A percentile compares a stretch with the other conserved stretches of the same genome.
These are phyloP conservation scores for Pampus argenteus DNA, from an alignment of 2,797 vertebrate species.

Conservation along the genomic window DNA sequence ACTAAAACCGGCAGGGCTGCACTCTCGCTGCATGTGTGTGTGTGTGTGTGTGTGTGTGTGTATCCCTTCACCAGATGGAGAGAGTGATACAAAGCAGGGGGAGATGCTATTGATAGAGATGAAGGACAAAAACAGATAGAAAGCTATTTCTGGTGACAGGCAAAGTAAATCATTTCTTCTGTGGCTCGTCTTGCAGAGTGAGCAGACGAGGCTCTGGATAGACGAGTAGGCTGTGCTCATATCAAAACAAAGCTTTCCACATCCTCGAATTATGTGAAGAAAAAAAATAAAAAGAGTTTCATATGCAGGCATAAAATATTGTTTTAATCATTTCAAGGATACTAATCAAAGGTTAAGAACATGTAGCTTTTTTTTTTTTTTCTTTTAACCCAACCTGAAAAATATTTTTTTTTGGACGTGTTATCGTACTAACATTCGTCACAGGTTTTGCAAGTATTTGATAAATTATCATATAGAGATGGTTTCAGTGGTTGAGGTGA, in stretches of 20 bases:
- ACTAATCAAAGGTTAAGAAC: too few relatives aligned
- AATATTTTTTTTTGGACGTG: too few relatives aligned
- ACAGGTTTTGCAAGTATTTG: too few relatives aligned
- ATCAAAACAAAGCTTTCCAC: conserved; percentile 26
- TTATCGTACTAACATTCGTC: too few relatives aligned
- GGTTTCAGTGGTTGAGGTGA: too few relatives aligned
- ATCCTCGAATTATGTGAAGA: conserved; percentile 34
- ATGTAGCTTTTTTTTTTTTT: too few relatives aligned
- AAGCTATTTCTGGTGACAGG: conserved; percentile 47
- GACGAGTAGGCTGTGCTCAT: conserved; percentile 16
- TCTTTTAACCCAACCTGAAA: too few relatives aligned
- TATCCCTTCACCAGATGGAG: conserved; percentile 1
- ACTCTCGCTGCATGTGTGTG: conserved; percentile 26
- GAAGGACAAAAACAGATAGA: conserved; percentile 37
- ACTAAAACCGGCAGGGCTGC: conserved; percentile 36
- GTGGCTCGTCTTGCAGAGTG: conserved; percentile 21
- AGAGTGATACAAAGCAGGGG: conserved; percentile 14
- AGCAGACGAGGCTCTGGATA: conserved; percentile 20
- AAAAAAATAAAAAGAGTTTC: conserved; percentile 21
- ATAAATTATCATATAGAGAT: too few relatives aligned
- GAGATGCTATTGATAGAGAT: conserved; percentile 45
- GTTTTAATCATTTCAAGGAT: too few relatives aligned
- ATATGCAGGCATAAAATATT: neutral
- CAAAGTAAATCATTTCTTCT: conserved; percentile 32
- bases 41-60: conserved; percentile 18